Base-by-base conservation (phyloP, 2,888 invertebrate species). In the Electrophaes corylata region DNA sequence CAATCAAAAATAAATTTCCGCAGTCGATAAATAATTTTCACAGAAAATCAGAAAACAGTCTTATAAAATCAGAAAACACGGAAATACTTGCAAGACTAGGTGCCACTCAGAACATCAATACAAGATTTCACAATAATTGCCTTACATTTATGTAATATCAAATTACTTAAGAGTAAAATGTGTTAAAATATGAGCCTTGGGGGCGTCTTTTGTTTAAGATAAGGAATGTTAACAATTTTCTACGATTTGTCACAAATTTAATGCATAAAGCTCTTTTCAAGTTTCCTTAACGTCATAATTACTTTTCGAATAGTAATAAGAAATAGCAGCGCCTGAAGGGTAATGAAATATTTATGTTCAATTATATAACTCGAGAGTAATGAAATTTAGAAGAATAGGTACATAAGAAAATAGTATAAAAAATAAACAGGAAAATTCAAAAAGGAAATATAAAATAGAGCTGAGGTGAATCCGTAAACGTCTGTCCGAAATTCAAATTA, bases 11-110 rank as follows among this genome's bases (percentile, higher is more conserved):
- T 43, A 41, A 60, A 37, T 64, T 65, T 65, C 64, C 72, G 71
- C 63, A 71, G 67, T 65, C 70, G 2, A 48, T 37, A 53, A 59
- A 64, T 64, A 65, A 71, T 70, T 73, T 71, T 72, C 69, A 75
- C 68, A 75, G 71, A 76, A 76, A 79, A 77, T 75, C 71, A 73
- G 56, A 75, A 73, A 80, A 81, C 89, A 89, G 88, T 89, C 89
- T 89, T 86, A 76, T 83, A 75, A 73, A 58, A 76, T 76, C 65
- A 77, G 76, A 81, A 80, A 55, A 40, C 67, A 67, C 70, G 70
- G 67, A 79, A 79, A 76, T 81, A 83, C 78, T 79, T 76, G 70
- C 77, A 78, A 80, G 84, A 82, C 83, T 83, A 84, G 84, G 71
- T 68, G 72, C 74, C 82, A 78, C 79, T 79, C 75, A 72, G 73